These are phyloP conservation scores for Recurvirostra avosetta DNA, from an alignment of 2,113 vertebrate species.

Conservation along the genomic window DNA sequence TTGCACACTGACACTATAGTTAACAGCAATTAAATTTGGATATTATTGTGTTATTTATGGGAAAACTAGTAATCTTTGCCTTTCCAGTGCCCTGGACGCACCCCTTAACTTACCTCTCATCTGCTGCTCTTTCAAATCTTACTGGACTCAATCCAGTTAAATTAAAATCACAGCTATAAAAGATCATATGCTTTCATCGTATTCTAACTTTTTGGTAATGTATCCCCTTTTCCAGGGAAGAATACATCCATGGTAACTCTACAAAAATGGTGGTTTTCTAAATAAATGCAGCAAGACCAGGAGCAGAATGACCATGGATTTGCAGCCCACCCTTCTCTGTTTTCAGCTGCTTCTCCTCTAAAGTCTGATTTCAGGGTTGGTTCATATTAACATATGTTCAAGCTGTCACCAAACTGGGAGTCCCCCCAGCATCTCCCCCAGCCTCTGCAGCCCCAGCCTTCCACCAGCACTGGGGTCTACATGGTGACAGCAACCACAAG, in stretches of 20 bases:
- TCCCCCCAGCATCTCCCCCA: not conserved
- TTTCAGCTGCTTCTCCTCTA: not conserved
- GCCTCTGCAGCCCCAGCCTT: not conserved
- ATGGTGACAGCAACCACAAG: not conserved
- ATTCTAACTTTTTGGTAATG: not conserved
- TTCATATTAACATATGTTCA: not conserved
- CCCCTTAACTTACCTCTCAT: not conserved
- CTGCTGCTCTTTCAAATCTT: not conserved
- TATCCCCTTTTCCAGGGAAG: not conserved
- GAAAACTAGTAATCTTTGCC: not conserved
- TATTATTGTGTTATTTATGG: not conserved
- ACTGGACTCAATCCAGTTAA: not conserved
- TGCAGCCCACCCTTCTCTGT: not conserved
- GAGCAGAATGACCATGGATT: not conserved
- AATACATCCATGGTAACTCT: not conserved
- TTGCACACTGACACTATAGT: not conserved
- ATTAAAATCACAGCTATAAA: not conserved
- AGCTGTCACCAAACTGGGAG: not conserved
- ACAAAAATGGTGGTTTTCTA: not conserved
- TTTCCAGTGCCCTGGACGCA: not conserved
- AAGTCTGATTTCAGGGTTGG: not conserved
- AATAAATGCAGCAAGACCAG: not conserved
- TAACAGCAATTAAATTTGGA: not conserved
- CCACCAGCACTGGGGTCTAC: not conserved
- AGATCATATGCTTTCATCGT: not conserved